Evolutionary conservation across 2,888 invertebrate genomes (phyloP).

Genomic region (Phasia obesa): DNA sequence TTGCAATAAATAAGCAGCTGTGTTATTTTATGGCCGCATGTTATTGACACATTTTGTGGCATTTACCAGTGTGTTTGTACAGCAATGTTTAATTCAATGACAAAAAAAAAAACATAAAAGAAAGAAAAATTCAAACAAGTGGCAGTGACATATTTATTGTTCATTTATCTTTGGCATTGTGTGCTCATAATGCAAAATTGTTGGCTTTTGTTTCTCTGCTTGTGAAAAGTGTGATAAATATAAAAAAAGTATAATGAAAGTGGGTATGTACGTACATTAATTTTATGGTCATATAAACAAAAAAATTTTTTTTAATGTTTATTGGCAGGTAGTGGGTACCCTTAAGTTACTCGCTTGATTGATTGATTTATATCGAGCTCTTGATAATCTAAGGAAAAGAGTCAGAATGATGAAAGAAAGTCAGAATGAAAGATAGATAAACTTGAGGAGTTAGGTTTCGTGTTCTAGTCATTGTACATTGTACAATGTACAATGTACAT

Average conservation of each 20-base stretch:
- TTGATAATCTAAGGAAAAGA: too few species aligned
- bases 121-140: constrained; percentile 50
- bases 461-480: too few species aligned
- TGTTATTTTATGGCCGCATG: constrained; percentile 57
- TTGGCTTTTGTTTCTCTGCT: constrained; percentile 26
- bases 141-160: constrained; percentile 65
- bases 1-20: constrained; percentile 53
- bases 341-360: too few species aligned
- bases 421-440: too few species aligned
- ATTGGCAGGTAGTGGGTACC: too few species aligned
- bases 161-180: constrained; percentile 50
- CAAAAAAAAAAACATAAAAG: too few species aligned
- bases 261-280: neutral
- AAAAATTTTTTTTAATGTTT: too few species aligned
- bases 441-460: too few species aligned
- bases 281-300: neutral
- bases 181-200: constrained; percentile 37
- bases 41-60: constrained; percentile 65
- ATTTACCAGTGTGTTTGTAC: constrained; percentile 37
- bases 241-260: neutral
- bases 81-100: constrained; percentile 25
- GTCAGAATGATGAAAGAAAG: too few species aligned
- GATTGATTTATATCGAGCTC: too few species aligned
- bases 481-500: too few species aligned
- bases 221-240: constrained; percentile 22